A percentile compares a stretch with the other conserved stretches of the same genome.
Conservation (phyloP, 2,113 vertebrate species). For the Chaetops frenatus region DNA sequence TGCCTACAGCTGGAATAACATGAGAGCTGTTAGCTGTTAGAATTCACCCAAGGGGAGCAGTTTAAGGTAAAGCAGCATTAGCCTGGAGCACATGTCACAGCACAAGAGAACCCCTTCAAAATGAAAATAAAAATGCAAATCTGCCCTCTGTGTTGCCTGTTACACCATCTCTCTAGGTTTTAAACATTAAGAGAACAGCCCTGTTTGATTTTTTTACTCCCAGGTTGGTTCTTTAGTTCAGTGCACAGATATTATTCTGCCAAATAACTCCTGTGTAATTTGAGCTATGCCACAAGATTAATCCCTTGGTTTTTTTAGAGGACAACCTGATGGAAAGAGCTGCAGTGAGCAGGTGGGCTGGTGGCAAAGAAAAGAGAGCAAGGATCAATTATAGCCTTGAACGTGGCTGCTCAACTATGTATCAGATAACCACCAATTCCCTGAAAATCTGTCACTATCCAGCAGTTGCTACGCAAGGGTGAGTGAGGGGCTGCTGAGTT, state of each 20-base stretch:
- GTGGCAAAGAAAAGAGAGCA: slow-evolving; percentile 53
- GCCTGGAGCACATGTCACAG: not conserved
- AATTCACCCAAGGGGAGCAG: slow-evolving; percentile 2
- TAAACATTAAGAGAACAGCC: slow-evolving; percentile 11
- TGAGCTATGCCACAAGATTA: slow-evolving; percentile 52
- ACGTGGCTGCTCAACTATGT: slow-evolving; percentile 54
- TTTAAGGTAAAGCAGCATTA: slow-evolving; percentile 29
- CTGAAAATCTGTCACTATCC: slow-evolving; percentile 66
- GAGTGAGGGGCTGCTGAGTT: not conserved
- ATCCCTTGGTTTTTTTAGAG: slow-evolving; percentile 48
- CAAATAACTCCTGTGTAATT: slow-evolving; percentile 58
- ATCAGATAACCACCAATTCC: slow-evolving; percentile 71
- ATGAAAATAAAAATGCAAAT: slow-evolving; percentile 10
- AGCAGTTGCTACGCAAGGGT: slow-evolving; percentile 58
- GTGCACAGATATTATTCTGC: not conserved
- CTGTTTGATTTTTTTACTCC: slow-evolving; percentile 4
- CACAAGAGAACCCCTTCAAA: not conserved
- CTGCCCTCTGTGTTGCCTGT: not conserved
- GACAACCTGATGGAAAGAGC: slow-evolving; percentile 68
- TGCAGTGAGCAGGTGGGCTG: slow-evolving; percentile 60
- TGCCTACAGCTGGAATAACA: slow-evolving; percentile 44
- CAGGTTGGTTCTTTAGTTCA: slow-evolving; percentile 16
- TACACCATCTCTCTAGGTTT: not conserved
- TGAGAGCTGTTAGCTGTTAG: not conserved
- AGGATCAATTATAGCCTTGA: slow-evolving; percentile 68